Percentiles rank a stretch among this genome's conserved stretches.
These are phyloP conservation scores for Harpagus bidentatus DNA, from an alignment of 2,113 vertebrate genomes.

Conservation along the genomic window DNA sequence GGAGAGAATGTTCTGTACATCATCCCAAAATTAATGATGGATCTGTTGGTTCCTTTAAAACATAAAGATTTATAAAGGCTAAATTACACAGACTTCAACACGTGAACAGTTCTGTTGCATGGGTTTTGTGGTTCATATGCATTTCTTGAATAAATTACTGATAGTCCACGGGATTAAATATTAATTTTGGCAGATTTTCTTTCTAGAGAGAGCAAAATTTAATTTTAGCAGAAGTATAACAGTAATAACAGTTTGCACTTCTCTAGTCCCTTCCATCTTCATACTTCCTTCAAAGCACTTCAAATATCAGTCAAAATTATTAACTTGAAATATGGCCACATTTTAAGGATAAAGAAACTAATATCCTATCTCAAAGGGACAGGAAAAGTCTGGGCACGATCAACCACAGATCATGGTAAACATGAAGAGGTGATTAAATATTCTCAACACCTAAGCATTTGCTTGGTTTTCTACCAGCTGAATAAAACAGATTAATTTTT, in stretches of 20 bases:
- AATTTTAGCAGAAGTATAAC: background rate
- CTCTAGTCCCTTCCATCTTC: background rate
- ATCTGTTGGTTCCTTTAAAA: constrained; percentile 9
- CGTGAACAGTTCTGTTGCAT: background rate
- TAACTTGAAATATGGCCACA: background rate
- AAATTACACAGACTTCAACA: background rate
- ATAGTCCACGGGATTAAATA: background rate
- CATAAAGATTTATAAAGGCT: background rate
- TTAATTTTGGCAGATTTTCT: background rate
- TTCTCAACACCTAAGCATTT: background rate
- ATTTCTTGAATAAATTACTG: background rate
- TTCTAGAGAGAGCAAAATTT: background rate
- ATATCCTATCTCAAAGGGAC: background rate
- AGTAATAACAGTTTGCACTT: background rate
- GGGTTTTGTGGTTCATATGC: background rate
- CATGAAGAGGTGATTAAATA: background rate
- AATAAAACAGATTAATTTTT: background rate
- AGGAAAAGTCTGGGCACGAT: background rate
- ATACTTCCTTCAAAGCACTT: background rate
- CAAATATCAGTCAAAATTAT: background rate
- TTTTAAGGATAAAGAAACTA: background rate
- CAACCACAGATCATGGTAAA: background rate
- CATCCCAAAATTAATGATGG: background rate
- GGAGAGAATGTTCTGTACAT: background rate
- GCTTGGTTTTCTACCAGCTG: background rate